Base-by-base conservation (phyloP, 1,140 invertebrate genomes). In the Zaprionus kolodkinae region DNA sequence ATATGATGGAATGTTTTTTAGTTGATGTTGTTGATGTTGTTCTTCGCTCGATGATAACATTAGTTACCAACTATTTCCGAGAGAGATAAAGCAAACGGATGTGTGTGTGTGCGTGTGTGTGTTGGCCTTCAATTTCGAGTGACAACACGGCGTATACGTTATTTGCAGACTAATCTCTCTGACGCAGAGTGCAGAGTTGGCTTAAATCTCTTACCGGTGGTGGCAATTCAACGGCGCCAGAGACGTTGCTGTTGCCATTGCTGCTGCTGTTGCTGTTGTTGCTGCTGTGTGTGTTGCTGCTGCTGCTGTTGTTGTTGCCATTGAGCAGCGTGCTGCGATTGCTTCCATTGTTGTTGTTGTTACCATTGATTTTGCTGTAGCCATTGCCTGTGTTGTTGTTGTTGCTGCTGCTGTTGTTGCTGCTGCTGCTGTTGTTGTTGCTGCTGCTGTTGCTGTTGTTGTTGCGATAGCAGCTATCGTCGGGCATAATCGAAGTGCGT, bases 121-220 rank as follows among this genome's bases (percentile, higher is more conserved):
- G n/a, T n/a, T n/a, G 5, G 15, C 45, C 15, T 50, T 50, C 17
- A 25, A 50, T 21, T 50, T 12, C 10, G 10, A 25, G 45, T 25
- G 17, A 50, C 15, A 17, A 50, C 45, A 4, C 45, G 11, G 45
- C 45, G 45, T 50, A 50, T 50, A 50, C 45, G 45, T 25, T 11
- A 50, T 50, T 50, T 50, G 17, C 25, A 21, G 45, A 50, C 17
- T 50, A 45, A 45, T 45, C 17, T 50, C 17, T 25, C 21, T 7
- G 9, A 45, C 9, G n/a, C 6, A 6, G n/a, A 15, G 40, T n/a
- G 1, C 6, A 6, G 17, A 54, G 17, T 48, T 48, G 17, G 6
- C 15, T 15, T 0, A 43, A 45, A 45, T 45, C 56, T 93, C 93
- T 93, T 93, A 95, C 94, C 73, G 94, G 94, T 70, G 95, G 95